Conservation (phyloP, 2,888 invertebrate genomes). For the Noctua pronuba region DNA sequence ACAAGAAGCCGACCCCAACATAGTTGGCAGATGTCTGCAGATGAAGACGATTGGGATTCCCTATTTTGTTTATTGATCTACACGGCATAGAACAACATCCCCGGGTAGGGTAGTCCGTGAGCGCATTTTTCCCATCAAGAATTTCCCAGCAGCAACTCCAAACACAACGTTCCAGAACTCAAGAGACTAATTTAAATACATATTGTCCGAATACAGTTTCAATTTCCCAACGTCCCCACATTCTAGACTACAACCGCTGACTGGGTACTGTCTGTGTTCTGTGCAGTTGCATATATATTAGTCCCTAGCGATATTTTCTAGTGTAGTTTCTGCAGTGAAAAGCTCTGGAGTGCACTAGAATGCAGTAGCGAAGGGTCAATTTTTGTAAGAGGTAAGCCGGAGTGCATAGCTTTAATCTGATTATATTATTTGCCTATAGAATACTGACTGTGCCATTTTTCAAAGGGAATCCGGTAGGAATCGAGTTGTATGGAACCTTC, state of each 20-base stretch:
- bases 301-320: neutral
- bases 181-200: slow-evolving; percentile 27
- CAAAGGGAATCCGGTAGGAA: too few species aligned
- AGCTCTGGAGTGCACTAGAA: neutral
- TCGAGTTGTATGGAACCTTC: too few species aligned
- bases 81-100: neutral
- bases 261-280: neutral
- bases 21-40: neutral
- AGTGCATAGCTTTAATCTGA: too few species aligned
- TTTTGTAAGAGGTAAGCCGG: too few species aligned
- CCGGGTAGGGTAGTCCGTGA: neutral
- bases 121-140: neutral
- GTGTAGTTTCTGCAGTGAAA: neutral
- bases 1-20: neutral
- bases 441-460: too few species aligned
- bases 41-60: neutral
- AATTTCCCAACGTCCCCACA: slow-evolving; percentile 8
- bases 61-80: too few species aligned
- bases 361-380: too few species aligned
- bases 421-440: too few species aligned
- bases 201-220: slow-evolving; percentile 5
- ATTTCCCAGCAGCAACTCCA: too few species aligned
- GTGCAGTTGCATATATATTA: slow-evolving; percentile 13
- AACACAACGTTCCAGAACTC: slow-evolving; percentile 2
- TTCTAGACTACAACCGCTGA: neutral